Percentiles rank a stretch among this genome's conserved stretches.
Conservation (phyloP, 2,113 vertebrate genomes). For the Taxidea taxus region DNA sequence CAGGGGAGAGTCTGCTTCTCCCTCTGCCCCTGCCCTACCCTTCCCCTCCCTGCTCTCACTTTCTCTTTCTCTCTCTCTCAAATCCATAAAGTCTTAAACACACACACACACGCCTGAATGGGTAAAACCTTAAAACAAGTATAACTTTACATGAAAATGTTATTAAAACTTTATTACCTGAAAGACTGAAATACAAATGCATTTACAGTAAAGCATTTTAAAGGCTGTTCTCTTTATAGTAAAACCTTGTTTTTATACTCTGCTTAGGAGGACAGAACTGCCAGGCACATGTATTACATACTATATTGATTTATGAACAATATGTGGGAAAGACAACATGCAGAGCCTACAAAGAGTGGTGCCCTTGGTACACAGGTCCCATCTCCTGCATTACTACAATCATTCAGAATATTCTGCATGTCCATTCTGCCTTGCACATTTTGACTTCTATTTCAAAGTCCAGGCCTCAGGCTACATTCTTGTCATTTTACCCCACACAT, state of each 20-base stretch:
- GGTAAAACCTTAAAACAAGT: neutral
- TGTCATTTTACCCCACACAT: neutral
- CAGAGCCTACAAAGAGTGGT: neutral
- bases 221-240: neutral
- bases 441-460: neutral
- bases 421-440: neutral
- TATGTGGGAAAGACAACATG: neutral
- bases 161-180: neutral
- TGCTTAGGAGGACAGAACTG: neutral
- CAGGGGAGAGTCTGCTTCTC: neutral
- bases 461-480: neutral
- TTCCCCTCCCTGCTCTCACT: neutral
- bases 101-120: neutral
- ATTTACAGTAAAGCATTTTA: neutral
- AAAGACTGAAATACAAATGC: neutral
- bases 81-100: neutral
- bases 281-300: neutral
- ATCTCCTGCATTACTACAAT: neutral
- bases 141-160: neutral
- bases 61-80: too few relatives aligned
- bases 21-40: neutral
- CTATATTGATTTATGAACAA: fast-evolving
- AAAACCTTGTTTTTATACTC: neutral
- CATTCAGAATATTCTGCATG: neutral
- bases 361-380: neutral